A percentile compares a stretch with the other conserved stretches of the same genome.
Evolutionary conservation across 2,797 vertebrate genomes (phyloP).

Genomic region (Pempheris klunzingeri): DNA sequence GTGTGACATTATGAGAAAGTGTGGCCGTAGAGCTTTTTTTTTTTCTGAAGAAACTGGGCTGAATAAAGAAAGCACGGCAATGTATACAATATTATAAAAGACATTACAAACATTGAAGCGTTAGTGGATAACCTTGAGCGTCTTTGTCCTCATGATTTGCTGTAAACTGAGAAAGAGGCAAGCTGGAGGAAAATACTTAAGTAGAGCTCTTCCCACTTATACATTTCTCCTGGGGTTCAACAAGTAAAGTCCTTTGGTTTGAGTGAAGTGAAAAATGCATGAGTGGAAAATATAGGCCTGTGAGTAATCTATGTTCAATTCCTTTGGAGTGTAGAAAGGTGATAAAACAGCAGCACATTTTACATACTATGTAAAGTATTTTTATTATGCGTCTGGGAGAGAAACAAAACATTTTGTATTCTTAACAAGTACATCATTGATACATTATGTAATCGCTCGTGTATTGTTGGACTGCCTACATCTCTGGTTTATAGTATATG

Average conservation of each 20-base stretch:
- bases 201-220: slow-evolving; percentile 29
- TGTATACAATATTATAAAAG: too few relatives aligned
- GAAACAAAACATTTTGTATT: slow-evolving; percentile 3
- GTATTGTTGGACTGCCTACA: neutral
- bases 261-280: slow-evolving; percentile 39
- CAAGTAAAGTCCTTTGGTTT: slow-evolving; percentile 12
- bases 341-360: slow-evolving; percentile 10
- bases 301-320: slow-evolving; percentile 22
- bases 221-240: slow-evolving; percentile 36
- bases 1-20: slow-evolving; percentile 25
- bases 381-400: neutral
- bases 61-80: slow-evolving; percentile 2
- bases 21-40: slow-evolving; percentile 17
- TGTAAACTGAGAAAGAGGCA: slow-evolving; percentile 12
- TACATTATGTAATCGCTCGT: neutral
- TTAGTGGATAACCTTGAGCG: slow-evolving; percentile 10
- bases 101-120: neutral
- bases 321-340: neutral
- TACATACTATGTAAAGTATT: neutral
- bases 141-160: neutral
- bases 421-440: slow-evolving; percentile 1
- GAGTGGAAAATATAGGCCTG: slow-evolving; percentile 17
- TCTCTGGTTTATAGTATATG: neutral
- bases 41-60: slow-evolving; percentile 14
- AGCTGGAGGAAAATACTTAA: slow-evolving; percentile 20